Percentiles rank a stretch among this genome's conserved stretches.
Evolutionary conservation across 2,797 vertebrate species (phyloP).

Genomic region (Apodemus agrarius): DNA sequence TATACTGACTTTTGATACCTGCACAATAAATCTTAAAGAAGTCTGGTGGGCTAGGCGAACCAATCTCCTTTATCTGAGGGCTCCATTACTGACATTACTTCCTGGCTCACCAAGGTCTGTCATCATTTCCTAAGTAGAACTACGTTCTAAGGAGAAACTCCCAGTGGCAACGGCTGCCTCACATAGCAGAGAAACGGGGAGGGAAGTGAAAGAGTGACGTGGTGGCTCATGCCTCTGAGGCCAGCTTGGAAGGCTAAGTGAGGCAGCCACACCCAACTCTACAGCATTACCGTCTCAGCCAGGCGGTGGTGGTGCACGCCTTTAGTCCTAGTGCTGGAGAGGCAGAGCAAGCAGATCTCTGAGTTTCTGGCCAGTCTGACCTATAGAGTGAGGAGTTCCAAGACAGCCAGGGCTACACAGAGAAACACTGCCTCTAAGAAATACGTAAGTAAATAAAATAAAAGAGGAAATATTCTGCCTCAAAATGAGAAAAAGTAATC

Average conservation of each 20-base stretch:
- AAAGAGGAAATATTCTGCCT: neutral
- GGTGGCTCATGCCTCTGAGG: neutral
- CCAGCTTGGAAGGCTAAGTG: neutral
- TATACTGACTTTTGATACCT: neutral
- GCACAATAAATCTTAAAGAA: slow-evolving; percentile 49
- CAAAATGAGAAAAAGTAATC: neutral
- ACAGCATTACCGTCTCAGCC: neutral
- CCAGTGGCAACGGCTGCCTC: neutral
- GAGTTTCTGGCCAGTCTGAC: neutral
- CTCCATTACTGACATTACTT: neutral
- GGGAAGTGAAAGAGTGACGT: neutral
- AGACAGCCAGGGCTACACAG: neutral
- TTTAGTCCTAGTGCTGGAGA: neutral
- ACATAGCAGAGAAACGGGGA: neutral
- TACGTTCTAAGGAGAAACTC: slow-evolving; percentile 1
- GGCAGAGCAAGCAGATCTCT: neutral
- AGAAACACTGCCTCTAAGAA: neutral
- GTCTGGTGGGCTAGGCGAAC: neutral
- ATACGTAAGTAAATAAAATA: neutral
- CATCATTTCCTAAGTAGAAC: slow-evolving; percentile 42
- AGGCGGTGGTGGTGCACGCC: neutral
- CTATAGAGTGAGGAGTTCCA: neutral
- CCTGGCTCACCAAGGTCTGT: neutral
- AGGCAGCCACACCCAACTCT: neutral
- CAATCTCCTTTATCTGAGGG: slow-evolving; percentile 37